Evolutionary conservation across 2,888 invertebrate species (phyloP).

Genomic region (Augochlorella aurata): DNA sequence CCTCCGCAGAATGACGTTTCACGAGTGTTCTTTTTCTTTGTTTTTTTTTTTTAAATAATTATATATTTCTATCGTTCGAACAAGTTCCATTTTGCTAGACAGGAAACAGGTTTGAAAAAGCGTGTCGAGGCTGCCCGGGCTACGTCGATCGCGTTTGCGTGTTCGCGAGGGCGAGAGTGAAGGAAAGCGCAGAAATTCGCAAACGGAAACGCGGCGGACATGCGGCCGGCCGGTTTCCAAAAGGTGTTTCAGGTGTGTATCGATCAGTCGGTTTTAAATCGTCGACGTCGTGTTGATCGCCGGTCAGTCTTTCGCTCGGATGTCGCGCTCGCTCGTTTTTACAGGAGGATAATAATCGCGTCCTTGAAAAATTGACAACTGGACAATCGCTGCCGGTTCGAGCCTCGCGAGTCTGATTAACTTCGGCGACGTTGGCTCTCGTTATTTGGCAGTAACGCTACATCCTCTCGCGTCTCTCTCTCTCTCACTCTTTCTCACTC

Average conservation of each 20-base stretch:
- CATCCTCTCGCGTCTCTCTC: slow-evolving; percentile 4
- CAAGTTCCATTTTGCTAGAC: slow-evolving; percentile 40
- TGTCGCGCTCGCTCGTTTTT: slow-evolving; percentile 22
- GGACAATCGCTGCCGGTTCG: neutral
- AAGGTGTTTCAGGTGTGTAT: neutral
- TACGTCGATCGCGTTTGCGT: neutral
- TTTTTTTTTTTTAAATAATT: slow-evolving; percentile 25
- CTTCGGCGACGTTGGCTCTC: neutral
- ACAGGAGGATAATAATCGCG: slow-evolving; percentile 37
- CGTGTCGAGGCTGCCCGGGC: neutral
- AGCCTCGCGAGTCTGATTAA: neutral
- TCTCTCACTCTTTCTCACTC: neutral
- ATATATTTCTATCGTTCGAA: slow-evolving; percentile 51
- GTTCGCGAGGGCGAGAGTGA: neutral
- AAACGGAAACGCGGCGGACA: neutral
- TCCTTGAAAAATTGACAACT: slow-evolving; percentile 6
- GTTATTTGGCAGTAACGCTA: slow-evolving; percentile 39
- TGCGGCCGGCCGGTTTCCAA: no score
- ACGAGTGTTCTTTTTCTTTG: slow-evolving; percentile 7
- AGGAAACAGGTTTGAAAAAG: slow-evolving; percentile 39
- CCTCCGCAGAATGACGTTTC: slow-evolving; percentile 11
- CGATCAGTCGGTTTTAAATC: slow-evolving; percentile 5
- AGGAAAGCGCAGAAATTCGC: slow-evolving; percentile 4
- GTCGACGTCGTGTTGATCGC: neutral
- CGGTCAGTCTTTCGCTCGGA: slow-evolving; percentile 60